Base-by-base conservation (phyloP, 2,888 invertebrate genomes). In the Synergus japonicus region DNA sequence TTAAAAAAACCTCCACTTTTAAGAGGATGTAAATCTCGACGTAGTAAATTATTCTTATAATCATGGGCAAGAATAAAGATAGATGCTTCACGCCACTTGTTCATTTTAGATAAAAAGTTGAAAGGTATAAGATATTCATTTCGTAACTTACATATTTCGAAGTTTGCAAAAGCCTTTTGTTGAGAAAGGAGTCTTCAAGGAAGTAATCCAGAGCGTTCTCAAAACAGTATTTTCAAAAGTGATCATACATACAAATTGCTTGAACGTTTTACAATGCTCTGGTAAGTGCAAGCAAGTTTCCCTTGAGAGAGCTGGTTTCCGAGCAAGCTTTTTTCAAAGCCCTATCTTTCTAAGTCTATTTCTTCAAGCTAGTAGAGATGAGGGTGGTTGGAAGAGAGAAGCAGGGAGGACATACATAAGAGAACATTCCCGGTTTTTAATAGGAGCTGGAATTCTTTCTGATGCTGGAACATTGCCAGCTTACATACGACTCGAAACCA, bases 351-450 rank as follows among this genome's bases (percentile, higher is more conserved):
- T 60, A 54, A 54, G 63, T 81, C 66, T 77, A 65, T 77, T 73
- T 73, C 65, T 64, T 54, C 60, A 49, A 73, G 22, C 49, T 73
- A 76, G n/a, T 43, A 54, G 69, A 66, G 65, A 76, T 44, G n/a
- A 65, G 22, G 73, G 73, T 73, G 54, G 66, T 54, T 66, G 7
- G 12, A n/a, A 44, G 43, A 78, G 76, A 54, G 63, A n/a, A 79
- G 77, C 76, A 46, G 73, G 44, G 43, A 44, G 81, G 77, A 81
- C 81, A 86, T 85, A 85, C 83, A 83, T 85, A 86, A 86, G 87
- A 87, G 85, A 85, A 86, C 88, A 85, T 87, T 87, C 82, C 81
- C 67, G 82, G 85, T 88, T 89, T 89, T 88, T 87, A 89, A 89
- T 87, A 85, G 85, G 85, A 84, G 80, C 82, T 63, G 78, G 85